Base-by-base conservation (phyloP, 1,140 invertebrate species). In the Asobara japonica region DNA sequence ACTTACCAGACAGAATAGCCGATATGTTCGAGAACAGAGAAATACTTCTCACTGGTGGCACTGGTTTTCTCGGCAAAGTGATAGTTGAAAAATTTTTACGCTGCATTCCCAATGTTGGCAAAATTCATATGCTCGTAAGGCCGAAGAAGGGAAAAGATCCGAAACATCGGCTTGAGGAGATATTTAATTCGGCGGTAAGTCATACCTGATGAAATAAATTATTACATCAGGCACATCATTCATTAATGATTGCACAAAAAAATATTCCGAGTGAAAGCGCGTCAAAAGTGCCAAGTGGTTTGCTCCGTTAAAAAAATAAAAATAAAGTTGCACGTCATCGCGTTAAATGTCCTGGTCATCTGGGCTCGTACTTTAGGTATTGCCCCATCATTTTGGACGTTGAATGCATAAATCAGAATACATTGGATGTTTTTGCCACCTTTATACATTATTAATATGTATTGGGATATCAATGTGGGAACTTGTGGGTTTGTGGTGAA, bases 81-180 rank as follows among this genome's bases (percentile, higher is more conserved):
- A 79, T 94, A 2, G 81, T 94, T 2, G 93, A 94, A 81, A 94
- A 94, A 80, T 83, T 94, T 38, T 82, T 94, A 10, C 84, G 92
- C 38, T 90, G 88, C 67, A 88, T 92, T 76, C 91, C 92, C 0
- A 90, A 91, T 27, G 84, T 96, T 1, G 89, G 88, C 25, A 92
- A 90, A 66, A 91, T 97, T 38, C 94, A 94, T 80, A 79, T 96
- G 25, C 86, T 97, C 2, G 90, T 97, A 66, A 89, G 96, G 61
- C 83, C 91, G 0, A 96, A 97, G 86, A 94, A 94, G 80, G 93
- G 92, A 5, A 93, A 94, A 80, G 90, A 91, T 65, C 92, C 94
- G 0, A 89, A 90, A 75, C 89, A 92, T 68, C 89, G 94, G 65
- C 79, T 94, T 10, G 89, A 92, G 29, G 92, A 94, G 66, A 90